These are phyloP conservation scores for Seriola rivoliana DNA, from an alignment of 2,113 vertebrate genomes.

Conservation along the genomic window DNA sequence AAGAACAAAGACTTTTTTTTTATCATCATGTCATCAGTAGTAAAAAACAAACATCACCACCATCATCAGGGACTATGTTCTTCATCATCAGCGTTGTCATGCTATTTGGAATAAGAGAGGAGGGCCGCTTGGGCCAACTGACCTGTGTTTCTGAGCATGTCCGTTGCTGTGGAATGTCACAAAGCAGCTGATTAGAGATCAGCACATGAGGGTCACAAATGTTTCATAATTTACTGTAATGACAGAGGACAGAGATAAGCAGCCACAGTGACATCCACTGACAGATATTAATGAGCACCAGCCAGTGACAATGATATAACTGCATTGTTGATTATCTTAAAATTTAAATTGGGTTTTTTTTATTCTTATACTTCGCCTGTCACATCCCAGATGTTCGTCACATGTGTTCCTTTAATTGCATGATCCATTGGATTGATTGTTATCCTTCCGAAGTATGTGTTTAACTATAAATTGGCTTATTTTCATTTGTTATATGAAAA, in stretches of 20 bases:
- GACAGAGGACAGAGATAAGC: constrained; percentile 5
- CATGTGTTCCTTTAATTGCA: not conserved
- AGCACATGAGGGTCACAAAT: not conserved
- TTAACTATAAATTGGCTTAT: no score
- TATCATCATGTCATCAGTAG: not conserved
- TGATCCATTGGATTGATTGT: not conserved
- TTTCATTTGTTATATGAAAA: no score
- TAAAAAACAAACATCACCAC: not conserved
- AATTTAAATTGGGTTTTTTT: not conserved
- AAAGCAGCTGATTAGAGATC: not conserved
- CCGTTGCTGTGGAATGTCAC: constrained; percentile 32
- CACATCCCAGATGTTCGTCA: not conserved
- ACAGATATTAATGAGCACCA: not conserved
- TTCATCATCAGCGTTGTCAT: not conserved
- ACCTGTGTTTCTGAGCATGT: not conserved
- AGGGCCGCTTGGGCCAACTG: no score
- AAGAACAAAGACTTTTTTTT: not conserved
- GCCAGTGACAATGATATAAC: not conserved
- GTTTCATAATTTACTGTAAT: not conserved
- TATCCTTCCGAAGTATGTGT: not conserved
- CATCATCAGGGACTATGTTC: not conserved
- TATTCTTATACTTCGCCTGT: not conserved
- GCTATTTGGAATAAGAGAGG: not conserved
- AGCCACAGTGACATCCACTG: not conserved
- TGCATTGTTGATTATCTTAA: not conserved